Evolutionary conservation across 2,113 vertebrate species (phyloP).

Genomic region (Amazona vittata): DNA sequence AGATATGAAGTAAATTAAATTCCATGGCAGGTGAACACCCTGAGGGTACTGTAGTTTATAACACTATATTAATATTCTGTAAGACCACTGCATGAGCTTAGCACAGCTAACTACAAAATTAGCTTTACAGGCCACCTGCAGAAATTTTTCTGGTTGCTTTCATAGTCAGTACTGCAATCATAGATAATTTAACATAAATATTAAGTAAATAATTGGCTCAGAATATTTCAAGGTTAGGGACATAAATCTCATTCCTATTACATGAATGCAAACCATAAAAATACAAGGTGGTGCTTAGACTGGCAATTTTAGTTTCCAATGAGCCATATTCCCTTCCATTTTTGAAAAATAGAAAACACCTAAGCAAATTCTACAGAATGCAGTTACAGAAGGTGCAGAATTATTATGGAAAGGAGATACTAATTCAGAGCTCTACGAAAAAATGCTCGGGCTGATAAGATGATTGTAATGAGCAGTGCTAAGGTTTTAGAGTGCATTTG

Average conservation of each 20-base stretch:
- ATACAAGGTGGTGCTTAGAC: constrained; percentile 41
- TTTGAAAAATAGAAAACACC: constrained; percentile 47
- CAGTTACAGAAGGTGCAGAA: constrained; percentile 31
- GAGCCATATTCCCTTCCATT: constrained; percentile 38
- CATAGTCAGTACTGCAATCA: constrained; percentile 75
- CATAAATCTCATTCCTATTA: constrained; percentile 71
- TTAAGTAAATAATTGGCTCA: constrained; percentile 81
- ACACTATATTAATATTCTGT: constrained; percentile 77
- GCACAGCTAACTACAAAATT: constrained; percentile 78
- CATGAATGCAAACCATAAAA: constrained; percentile 56
- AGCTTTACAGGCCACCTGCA: constrained; percentile 81
- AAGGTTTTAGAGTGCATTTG: constrained; percentile 25
- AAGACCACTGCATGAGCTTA: constrained; percentile 74
- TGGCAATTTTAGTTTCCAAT: constrained; percentile 58
- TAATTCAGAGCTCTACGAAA: constrained; percentile 44
- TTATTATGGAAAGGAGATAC: constrained; percentile 45
- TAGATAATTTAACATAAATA: constrained; percentile 80
- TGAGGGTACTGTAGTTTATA: constrained; percentile 73
- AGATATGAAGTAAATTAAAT: constrained; percentile 85
- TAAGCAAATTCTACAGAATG: constrained; percentile 51
- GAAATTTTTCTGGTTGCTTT: constrained; percentile 75
- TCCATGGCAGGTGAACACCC: constrained; percentile 80
- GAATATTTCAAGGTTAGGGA: constrained; percentile 75
- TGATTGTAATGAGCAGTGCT: not conserved
- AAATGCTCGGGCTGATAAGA: constrained; percentile 37